These are phyloP conservation scores for Volucella bombylans DNA, from an alignment of 2,888 invertebrate genomes.

Conservation along the genomic window DNA sequence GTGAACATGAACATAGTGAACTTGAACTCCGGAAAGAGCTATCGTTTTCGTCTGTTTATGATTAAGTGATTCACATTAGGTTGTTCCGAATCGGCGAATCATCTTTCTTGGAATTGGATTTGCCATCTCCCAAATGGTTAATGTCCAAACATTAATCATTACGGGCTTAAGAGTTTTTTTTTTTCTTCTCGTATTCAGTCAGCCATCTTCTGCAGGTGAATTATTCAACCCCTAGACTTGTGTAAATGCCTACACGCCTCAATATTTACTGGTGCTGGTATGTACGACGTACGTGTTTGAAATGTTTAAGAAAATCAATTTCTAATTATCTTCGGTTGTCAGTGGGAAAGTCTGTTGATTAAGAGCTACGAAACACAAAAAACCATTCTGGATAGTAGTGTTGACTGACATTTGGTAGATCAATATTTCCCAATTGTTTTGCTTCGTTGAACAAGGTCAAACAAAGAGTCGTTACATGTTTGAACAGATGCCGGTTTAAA, in stretches of 20 bases:
- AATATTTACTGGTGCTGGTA: not conserved
- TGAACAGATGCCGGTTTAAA: constrained; percentile 25
- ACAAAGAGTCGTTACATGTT: constrained; percentile 19
- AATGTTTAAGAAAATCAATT: constrained; percentile 46
- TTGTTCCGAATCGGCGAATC: constrained; percentile 16
- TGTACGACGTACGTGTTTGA: constrained; percentile 32
- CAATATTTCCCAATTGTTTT: constrained; percentile 11
- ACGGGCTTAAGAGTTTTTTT: constrained; percentile 27
- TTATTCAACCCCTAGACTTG: constrained; percentile 35
- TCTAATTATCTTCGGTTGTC: constrained; percentile 49
- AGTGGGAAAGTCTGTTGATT: constrained; percentile 3
- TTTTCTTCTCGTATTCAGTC: constrained; percentile 9
- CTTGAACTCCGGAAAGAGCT: constrained; percentile 40
- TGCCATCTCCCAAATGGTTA: constrained; percentile 25
- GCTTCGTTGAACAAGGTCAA: constrained; percentile 9
- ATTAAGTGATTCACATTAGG: constrained; percentile 53
- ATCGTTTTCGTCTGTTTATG: constrained; percentile 18
- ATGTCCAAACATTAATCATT: constrained; percentile 45
- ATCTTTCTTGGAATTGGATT: constrained; percentile 47
- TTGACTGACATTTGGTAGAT: constrained; percentile 33
- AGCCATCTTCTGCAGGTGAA: constrained; percentile 45
- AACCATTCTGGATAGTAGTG: constrained; percentile 2
- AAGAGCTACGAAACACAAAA: constrained; percentile 1
- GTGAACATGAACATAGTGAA: not conserved
- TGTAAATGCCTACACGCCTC: not conserved